Base-by-base conservation (phyloP, 2,113 vertebrate genomes). In the Garra rufa region DNA sequence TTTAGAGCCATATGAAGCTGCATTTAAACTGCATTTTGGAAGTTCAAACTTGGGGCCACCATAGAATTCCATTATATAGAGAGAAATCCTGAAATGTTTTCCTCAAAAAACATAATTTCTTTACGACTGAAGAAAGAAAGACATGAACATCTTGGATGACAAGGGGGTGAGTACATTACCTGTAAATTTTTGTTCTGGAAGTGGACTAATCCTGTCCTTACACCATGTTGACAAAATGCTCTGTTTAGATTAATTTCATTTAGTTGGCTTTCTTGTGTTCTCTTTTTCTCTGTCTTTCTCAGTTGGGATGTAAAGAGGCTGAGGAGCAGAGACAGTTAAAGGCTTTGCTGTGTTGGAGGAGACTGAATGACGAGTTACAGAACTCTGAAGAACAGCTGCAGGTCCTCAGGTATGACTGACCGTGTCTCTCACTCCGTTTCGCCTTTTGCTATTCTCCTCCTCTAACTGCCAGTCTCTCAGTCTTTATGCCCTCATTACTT, bases 341-440 rank as follows among this genome's bases (percentile, higher is more conserved):
- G 90, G 96, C 96, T 10, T 91, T 96, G 83, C 92, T 99, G 87
- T 93, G 94, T 81, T 99, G 96, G 97, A 95, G 77, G 61, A 89
- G 96, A 84, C 96, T 99, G 78, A 94, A 89, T 84, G 97, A 99
- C 10, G 97, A 99, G 89, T 81, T 96, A n/a, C 95, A 91, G 88
- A 96, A 96, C 90, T 97, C 96, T 15, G 93, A 96, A 15, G 94
- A 97, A 88, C 95, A 96, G 71, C 94, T 99, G 85, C 97, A 98
- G 89, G 94, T 99, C 89, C 94, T 99, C 89, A 96, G 98, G 98
- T 99, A 77, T 83, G 86, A 73, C 24, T 75, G 28, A 11, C 24
- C 6, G 38, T 44, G 59, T 50, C 55, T 79, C 46, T 67, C 17
- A 50, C 11, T 10, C 74, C 17, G 38, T 52, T 48, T 26, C 17